Base-by-base conservation (phyloP, 2,797 vertebrate genomes). In the Phoeniculus purpureus region DNA sequence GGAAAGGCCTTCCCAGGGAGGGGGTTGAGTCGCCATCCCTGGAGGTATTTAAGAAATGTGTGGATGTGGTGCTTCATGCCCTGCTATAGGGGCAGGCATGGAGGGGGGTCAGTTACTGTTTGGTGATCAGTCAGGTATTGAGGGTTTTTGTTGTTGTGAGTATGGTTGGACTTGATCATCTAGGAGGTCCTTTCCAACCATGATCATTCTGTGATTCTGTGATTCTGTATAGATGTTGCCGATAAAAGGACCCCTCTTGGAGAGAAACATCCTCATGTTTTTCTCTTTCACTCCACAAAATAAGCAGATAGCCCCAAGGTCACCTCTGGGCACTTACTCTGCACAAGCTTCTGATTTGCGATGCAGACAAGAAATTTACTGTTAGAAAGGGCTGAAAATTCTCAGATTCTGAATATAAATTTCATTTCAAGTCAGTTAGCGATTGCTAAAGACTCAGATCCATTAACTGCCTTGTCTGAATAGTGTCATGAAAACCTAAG, bases 401-500 rank as follows among this genome's bases (percentile, higher is more conserved):
- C 58, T 92, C 37, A 60, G 48, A 87, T 75, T 78, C 76, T 78
- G 73, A 67, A 92, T 80, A 85, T 82, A 86, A 91, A 87, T 75
- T 94, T 80, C 34, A 79, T 83, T 83, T 90, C 21, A 94, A 92
- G 62, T 70, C 70, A 51, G 6, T 90, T 85, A 64, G 84, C 0
- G 6, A 89, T 90, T 95, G 79, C 73, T 92, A 78, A 94, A 91
- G 68, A 54, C 90, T 83, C 75, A 0, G 31, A 93, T 82, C 64
- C 65, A 75, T 80, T 88, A 85, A 85, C 78, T 52, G 51, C 55
- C 70, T 87, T 85, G 66, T 87, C 71, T 94, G 92, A 95, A 89
- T 89, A 94, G 70, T 93, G 91, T 89, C 51, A 87, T 85, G 93
- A 93, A 94, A 92, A 92, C 54, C 83, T 90, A 82, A 90, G 88